Evolutionary conservation across 2,113 vertebrate genomes (phyloP).

Genomic region (Myrmecobius fasciatus): DNA sequence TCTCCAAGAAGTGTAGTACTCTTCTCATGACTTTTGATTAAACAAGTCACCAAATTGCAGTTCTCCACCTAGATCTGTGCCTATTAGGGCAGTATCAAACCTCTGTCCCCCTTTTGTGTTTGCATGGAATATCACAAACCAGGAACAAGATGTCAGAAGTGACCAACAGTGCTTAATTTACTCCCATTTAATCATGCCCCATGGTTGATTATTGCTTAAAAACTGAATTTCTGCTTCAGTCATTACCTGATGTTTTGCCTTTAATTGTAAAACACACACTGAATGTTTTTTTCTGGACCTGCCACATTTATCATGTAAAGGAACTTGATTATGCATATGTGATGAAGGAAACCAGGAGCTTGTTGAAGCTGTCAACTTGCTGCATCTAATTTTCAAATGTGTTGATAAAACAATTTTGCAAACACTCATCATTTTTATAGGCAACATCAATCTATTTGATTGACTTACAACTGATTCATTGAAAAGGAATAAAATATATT

Average conservation of each 20-base stretch:
- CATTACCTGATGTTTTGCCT: background rate
- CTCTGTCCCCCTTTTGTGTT: background rate
- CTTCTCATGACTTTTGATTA: background rate
- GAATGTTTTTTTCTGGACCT: background rate
- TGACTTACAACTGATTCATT: conserved; percentile 46
- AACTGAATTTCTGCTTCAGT: background rate
- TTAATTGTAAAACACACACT: background rate
- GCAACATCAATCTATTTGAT: conserved; percentile 36
- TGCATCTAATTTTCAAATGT: conserved; percentile 49
- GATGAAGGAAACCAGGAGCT: conserved; percentile 55
- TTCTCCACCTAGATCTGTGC: background rate
- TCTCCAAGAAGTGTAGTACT: background rate
- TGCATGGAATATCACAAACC: background rate
- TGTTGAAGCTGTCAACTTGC: conserved; percentile 23
- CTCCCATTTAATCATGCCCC: background rate
- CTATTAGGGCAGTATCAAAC: background rate
- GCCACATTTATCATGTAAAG: conserved; percentile 17
- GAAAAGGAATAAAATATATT: conserved; percentile 15
- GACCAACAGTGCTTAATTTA: background rate
- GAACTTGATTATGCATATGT: conserved; percentile 41
- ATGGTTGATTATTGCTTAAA: background rate
- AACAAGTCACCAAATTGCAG: background rate
- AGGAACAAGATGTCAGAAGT: background rate
- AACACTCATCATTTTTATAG: conserved; percentile 45
- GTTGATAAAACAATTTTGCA: conserved; percentile 60